Percentiles rank a stretch among this genome's conserved stretches.
Evolutionary conservation across 2,888 invertebrate genomes (phyloP).

Genomic region (Ophraella communa): DNA sequence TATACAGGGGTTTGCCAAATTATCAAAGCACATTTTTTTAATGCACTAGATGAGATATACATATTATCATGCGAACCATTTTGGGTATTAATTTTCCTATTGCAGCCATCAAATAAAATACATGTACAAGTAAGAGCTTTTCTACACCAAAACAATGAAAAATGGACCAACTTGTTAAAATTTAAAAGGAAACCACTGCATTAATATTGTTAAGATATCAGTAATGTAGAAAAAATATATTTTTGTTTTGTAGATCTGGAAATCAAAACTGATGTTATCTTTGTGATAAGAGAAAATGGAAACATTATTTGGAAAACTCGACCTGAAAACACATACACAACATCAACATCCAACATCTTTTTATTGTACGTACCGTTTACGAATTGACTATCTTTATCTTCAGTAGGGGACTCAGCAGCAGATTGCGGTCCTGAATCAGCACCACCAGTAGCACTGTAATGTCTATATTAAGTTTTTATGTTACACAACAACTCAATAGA

Average conservation of each 20-base stretch:
- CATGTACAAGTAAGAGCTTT: no score
- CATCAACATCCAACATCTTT: slow-evolving; percentile 36
- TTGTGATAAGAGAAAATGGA: background rate
- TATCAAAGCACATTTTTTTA: no score
- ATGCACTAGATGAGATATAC: background rate
- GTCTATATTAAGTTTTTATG: slow-evolving; percentile 48
- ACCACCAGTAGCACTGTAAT: slow-evolving; percentile 83
- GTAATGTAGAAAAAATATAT: no score
- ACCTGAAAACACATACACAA: slow-evolving; percentile 12
- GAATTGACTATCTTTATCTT: slow-evolving; percentile 80
- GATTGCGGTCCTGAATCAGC: slow-evolving; percentile 88
- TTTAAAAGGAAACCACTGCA: background rate
- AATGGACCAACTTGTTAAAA: no score
- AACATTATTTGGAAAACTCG: background rate
- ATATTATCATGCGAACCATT: background rate
- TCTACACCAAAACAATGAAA: no score
- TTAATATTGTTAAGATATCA: no score
- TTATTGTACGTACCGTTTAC: slow-evolving; percentile 68
- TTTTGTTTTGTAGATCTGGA: no score
- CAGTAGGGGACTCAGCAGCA: slow-evolving; percentile 79
- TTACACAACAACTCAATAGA: slow-evolving; percentile 41
- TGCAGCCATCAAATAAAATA: no score
- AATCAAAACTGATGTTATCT: background rate
- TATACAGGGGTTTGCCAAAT: no score
- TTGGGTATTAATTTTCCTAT: no score